Conservation (phyloP, 2,888 invertebrate genomes). For the Campoletis raptor region DNA sequence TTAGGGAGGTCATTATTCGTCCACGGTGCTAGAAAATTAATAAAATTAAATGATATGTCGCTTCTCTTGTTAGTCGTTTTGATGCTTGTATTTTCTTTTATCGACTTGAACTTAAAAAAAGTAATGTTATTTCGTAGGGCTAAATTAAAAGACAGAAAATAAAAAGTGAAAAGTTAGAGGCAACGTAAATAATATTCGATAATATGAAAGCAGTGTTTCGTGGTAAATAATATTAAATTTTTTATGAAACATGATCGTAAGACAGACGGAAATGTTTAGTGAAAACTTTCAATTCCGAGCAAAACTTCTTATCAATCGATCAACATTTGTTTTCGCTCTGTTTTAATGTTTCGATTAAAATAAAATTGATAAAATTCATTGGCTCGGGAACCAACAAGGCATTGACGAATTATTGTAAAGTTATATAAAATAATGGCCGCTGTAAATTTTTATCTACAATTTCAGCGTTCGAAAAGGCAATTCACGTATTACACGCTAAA, state of each 20-base stretch:
- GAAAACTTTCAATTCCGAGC: neutral
- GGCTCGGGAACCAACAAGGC: conserved; percentile 48
- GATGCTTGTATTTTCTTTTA: conserved; percentile 53
- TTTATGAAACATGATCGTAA: neutral
- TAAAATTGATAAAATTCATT: conserved; percentile 39
- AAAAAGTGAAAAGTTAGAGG: conserved; percentile 35
- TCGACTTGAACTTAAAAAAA: conserved; percentile 59
- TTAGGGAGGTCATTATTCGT: conserved; percentile 43
- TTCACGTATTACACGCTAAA: conserved; percentile 66
- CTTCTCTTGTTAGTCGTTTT: conserved; percentile 82
- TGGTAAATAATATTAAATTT: neutral
- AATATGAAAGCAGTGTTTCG: conserved; percentile 24
- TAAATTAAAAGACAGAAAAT: conserved; percentile 57
- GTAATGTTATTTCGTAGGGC: conserved; percentile 54
- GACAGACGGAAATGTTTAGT: conserved; percentile 4
- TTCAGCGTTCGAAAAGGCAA: conserved; percentile 64
- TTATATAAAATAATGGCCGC: conserved; percentile 59
- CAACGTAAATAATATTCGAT: conserved; percentile 37
- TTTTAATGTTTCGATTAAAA: conserved; percentile 29
- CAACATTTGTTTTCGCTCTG: neutral
- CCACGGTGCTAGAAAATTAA: conserved; percentile 78
- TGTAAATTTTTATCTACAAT: conserved; percentile 46
- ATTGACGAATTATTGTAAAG: conserved; percentile 56
- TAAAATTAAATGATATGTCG: conserved; percentile 84
- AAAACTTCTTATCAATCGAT: conserved; percentile 19